Evolutionary conservation across 1,140 invertebrate species (phyloP).

Genomic region (Solen grandis): DNA sequence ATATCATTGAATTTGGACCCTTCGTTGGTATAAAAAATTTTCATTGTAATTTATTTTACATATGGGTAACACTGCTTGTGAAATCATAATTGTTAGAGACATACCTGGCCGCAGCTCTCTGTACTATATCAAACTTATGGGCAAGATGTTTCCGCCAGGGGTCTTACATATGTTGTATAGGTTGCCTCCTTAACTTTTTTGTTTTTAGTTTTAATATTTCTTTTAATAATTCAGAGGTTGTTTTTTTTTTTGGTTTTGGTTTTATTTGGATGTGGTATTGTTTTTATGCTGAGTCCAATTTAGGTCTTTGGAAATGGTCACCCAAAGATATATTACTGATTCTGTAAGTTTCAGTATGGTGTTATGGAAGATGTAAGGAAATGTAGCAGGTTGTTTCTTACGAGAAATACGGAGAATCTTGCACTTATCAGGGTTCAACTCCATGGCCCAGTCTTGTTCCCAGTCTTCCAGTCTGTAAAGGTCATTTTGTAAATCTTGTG

Average conservation of each 20-base stretch:
- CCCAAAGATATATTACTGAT: slow-evolving; percentile 28
- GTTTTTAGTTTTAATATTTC: too few relatives aligned
- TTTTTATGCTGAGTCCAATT: slow-evolving; percentile 24
- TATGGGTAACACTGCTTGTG: too few relatives aligned
- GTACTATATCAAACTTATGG: too few relatives aligned
- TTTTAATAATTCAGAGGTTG: slow-evolving; percentile 7
- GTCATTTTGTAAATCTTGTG: neutral
- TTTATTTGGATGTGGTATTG: too few relatives aligned
- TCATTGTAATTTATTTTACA: too few relatives aligned
- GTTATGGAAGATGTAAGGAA: slow-evolving; percentile 16
- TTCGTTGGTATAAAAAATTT: too few relatives aligned
- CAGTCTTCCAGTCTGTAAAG: neutral
- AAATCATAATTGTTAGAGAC: too few relatives aligned
- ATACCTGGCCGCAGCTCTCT: too few relatives aligned
- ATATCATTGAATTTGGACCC: too few relatives aligned
- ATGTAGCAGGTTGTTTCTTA: neutral
- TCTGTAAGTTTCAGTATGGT: neutral
- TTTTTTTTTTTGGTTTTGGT: slow-evolving; percentile 20
- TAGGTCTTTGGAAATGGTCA: slow-evolving; percentile 20
- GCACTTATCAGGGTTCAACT: slow-evolving; percentile 38
- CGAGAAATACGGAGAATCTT: slow-evolving; percentile 12
- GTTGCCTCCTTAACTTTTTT: too few relatives aligned
- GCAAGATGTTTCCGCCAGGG: too few relatives aligned
- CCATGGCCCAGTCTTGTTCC: slow-evolving; percentile 27
- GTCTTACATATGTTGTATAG: too few relatives aligned